A percentile compares a stretch with the other conserved stretches of the same genome.
Conservation (phyloP, 2,113 vertebrate species). For the Boleophthalmus pectinirostris region DNA sequence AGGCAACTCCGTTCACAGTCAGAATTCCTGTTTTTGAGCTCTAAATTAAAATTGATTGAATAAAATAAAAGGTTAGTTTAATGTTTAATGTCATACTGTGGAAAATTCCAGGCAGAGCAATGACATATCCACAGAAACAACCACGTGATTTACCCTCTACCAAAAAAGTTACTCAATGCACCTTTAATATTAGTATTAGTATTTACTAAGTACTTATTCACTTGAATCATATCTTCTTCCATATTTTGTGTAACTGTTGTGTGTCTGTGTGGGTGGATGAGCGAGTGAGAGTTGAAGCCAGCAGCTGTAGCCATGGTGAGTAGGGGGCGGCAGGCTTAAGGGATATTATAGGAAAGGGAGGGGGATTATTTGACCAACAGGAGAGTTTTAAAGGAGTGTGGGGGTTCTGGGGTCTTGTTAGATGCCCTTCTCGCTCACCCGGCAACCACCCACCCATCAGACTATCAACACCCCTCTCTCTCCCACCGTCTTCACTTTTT, state of each 20-base stretch:
- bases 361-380: constrained; percentile 56
- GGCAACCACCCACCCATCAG: constrained; percentile 64
- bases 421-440: constrained; percentile 78
- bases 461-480: constrained; percentile 15
- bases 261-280: constrained; percentile 63
- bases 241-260: constrained; percentile 55
- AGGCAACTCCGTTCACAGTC: too few relatives aligned
- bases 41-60: too few relatives aligned
- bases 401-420: constrained; percentile 69
- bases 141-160: too few relatives aligned
- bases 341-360: constrained; percentile 57
- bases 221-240: constrained; percentile 14
- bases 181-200: too few relatives aligned
- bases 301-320: constrained; percentile 73
- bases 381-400: constrained; percentile 49
- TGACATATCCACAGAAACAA: too few relatives aligned
- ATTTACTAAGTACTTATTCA: neutral
- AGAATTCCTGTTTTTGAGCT: too few relatives aligned
- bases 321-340: constrained; percentile 55
- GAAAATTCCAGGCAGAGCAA: too few relatives aligned
- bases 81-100: too few relatives aligned
- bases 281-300: constrained; percentile 55
- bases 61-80: too few relatives aligned
- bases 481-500: constrained; percentile 23
- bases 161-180: too few relatives aligned